Base-by-base conservation (phyloP, 2,113 vertebrate species). In the Pithys albifrons region DNA sequence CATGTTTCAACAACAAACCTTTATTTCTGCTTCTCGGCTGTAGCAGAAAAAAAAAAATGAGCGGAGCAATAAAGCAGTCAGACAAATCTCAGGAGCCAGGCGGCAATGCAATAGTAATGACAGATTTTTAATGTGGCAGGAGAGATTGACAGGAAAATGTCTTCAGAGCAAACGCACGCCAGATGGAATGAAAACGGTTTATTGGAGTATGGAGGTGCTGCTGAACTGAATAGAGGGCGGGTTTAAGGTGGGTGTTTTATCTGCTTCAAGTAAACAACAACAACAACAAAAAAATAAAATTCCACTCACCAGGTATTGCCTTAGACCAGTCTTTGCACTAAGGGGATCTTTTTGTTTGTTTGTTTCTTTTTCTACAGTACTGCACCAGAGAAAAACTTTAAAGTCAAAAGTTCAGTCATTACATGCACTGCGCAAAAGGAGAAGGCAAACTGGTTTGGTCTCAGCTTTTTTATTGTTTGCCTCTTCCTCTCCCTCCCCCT, bases 181-280 rank as follows among this genome's bases (percentile, higher is more conserved):
- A 99, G 99, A 99, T 99, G 99, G 99, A 99, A 99, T 98, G 99
- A 99, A 98, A 99, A 99, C 98, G 98, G 98, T 98, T 99, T 99
- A 99, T 98, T 99, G 98, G 98, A 99, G 99, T 98, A 99, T 99
- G 99, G 98, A 98, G 97, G 97, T 94, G 92, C 95, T 88, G 85
- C 96, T 97, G 96, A 98, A 97, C 97, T 97, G 73, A 93, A 96
- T 96, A 96, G 96, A 98, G 97, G 97, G 97, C 37, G 91, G 97
- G 97, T 66, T 92, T 94, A 97, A 96, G 98, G 97, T 97, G 97
- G 97, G 93, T 96, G 96, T 97, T 96, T 97, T 97, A 97, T 96
- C 96, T 91, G 83, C 93, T 95, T 96, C 91, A 58, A 96, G 96
- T 93, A 97, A 97, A 97, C 97, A 97, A 96, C 67, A 97, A 97